Evolutionary conservation across 2,797 vertebrate genomes (phyloP).

Genomic region (Garrulus glandarius): DNA sequence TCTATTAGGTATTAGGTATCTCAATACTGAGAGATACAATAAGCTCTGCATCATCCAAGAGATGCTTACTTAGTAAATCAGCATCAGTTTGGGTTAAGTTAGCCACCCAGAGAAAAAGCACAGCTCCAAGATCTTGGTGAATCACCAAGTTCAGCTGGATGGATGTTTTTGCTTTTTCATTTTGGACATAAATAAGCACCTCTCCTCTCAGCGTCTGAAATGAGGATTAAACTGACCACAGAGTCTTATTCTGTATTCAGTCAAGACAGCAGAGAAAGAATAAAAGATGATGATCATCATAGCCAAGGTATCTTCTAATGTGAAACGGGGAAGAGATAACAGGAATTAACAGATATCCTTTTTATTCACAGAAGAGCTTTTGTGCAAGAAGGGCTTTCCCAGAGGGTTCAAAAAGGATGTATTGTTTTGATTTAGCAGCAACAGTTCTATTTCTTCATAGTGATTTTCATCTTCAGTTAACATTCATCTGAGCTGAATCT

Average conservation of each 20-base stretch:
- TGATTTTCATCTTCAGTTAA: slow-evolving; percentile 14
- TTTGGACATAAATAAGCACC: background rate
- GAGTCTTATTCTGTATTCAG: background rate
- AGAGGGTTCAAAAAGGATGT: background rate
- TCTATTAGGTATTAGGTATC: background rate
- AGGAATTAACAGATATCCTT: background rate
- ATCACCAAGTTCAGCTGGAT: background rate
- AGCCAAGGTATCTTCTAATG: background rate
- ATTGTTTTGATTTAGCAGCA: background rate
- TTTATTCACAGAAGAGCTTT: background rate
- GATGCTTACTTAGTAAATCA: background rate
- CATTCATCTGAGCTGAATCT: background rate
- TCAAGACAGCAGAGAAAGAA: background rate
- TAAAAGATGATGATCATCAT: background rate
- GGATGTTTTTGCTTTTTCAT: background rate
- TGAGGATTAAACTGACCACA: background rate
- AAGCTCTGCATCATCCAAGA: background rate
- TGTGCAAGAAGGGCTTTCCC: background rate
- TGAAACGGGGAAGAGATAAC: background rate
- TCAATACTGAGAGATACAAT: background rate
- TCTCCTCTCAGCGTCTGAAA: background rate
- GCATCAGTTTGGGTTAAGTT: background rate
- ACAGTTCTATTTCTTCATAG: background rate
- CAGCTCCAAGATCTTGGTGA: background rate
- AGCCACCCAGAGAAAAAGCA: background rate